Conservation (phyloP, 2,888 invertebrate species). For the Noctua janthe region DNA sequence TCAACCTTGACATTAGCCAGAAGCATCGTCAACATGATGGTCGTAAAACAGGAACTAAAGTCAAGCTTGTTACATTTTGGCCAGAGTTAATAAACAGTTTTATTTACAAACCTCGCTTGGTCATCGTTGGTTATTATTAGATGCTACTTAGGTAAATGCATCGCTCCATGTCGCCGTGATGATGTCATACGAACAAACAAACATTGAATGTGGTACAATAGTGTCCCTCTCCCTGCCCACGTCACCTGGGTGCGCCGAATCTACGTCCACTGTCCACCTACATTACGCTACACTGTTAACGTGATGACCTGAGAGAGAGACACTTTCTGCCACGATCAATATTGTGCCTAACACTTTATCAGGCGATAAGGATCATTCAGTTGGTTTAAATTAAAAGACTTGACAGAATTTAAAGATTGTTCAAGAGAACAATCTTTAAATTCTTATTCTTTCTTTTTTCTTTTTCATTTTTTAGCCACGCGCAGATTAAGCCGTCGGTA, state of each 20-base stretch:
- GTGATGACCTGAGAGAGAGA: slow-evolving; percentile 22
- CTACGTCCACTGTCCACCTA: slow-evolving; percentile 72
- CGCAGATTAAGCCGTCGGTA: too few relatives aligned
- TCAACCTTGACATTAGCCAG: slow-evolving; percentile 34
- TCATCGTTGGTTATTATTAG: slow-evolving; percentile 72
- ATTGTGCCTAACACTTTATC: slow-evolving; percentile 1
- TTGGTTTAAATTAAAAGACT: slow-evolving; percentile 6
- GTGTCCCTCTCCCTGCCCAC: slow-evolving; percentile 74
- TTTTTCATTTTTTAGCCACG: too few relatives aligned
- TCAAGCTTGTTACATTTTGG: slow-evolving; percentile 39
- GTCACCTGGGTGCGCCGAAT: slow-evolving; percentile 81
- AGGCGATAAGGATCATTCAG: background rate
- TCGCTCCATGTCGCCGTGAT: slow-evolving; percentile 74
- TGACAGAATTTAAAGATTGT: background rate
- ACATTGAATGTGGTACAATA: slow-evolving; percentile 78
- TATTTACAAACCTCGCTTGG: slow-evolving; percentile 60
- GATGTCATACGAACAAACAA: slow-evolving; percentile 75
- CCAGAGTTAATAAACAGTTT: slow-evolving; percentile 43
- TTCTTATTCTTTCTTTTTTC: too few relatives aligned
- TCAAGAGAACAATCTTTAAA: too few relatives aligned
- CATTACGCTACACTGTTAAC: slow-evolving; percentile 36
- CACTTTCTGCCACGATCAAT: slow-evolving; percentile 9
- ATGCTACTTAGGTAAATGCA: slow-evolving; percentile 74
- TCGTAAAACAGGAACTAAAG: slow-evolving; percentile 14
- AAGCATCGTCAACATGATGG: slow-evolving; percentile 18